Evolutionary conservation across 2,797 vertebrate genomes (phyloP).

Genomic region (Sebastes steindachneri): DNA sequence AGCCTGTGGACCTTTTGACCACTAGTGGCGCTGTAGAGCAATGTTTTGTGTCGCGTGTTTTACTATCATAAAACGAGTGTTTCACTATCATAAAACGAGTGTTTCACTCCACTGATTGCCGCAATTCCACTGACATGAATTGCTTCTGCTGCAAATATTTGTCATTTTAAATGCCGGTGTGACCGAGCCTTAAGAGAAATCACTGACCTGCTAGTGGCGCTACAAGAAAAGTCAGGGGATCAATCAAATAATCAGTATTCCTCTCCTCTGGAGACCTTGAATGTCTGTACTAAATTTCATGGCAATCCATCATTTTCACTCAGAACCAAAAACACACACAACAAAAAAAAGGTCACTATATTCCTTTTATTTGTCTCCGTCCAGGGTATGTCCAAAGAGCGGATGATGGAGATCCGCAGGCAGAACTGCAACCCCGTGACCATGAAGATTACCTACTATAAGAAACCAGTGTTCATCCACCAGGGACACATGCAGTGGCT

Average conservation of each 20-base stretch:
- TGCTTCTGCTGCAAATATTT: neutral
- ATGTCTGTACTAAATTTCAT: conserved; percentile 20
- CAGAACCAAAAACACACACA: neutral
- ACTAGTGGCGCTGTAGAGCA: neutral
- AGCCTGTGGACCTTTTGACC: neutral
- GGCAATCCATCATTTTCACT: conserved; percentile 56
- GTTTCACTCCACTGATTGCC: neutral
- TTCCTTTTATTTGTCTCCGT: neutral
- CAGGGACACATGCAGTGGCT: conserved; percentile 97
- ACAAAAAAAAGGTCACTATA: neutral
- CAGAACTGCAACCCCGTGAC: conserved; percentile 80
- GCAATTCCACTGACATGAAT: neutral
- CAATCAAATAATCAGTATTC: neutral
- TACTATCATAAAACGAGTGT: neutral
- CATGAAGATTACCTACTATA: conserved; percentile 83
- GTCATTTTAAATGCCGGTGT: neutral
- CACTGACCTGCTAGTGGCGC: neutral
- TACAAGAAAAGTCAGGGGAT: neutral
- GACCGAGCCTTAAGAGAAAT: too few relatives aligned
- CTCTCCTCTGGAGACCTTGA: neutral
- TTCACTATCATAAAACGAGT: neutral
- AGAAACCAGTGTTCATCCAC: conserved; percentile 89
- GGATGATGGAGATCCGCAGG: conserved; percentile 83
- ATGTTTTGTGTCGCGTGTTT: neutral
- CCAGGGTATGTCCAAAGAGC: conserved; percentile 85